Base-by-base conservation (phyloP, 1,140 invertebrate species). In the Whitmania pigra region DNA sequence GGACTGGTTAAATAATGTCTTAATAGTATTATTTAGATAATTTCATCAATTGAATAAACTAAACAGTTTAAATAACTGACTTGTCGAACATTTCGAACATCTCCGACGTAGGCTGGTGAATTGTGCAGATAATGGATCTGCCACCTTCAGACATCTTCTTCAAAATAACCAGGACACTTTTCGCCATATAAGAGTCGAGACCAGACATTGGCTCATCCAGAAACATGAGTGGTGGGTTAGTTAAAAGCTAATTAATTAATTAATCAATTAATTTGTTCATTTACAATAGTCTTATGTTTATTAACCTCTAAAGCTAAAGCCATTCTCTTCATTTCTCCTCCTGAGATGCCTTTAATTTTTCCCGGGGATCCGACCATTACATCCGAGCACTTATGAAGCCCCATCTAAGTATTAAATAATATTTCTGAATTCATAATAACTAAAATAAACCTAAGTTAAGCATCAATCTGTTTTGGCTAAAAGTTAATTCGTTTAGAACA, bases 181-280 rank as follows among this genome's bases (percentile, higher is more conserved):
- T 87, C 0, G 94, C 94, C 78, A 93, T 94, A 77, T 88, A 93
- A 0, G 93, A 91, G 80, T 98, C 94, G 60, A 97, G 81, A 86
- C 95, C 86, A 43, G 84, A 95, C 0, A 94, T 98, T 2, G 94
- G 94, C 79, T 98, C 95, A 80, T 99, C 95, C 81, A 94, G 97
- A 79, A 98, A 93, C 86, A 98, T 87, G 53, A 99, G 82, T 0
- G 92, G 89, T 2, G 94, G 94, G 84, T 97, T 89, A 0, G 93
- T 97, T 27, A 97, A 83, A 25, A 97, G 83, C 67, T 68, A 9
- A 17, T 49, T 49, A 11, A 49, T 49, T 36, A 5, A 17, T 5
- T 15, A 49, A 11, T 11, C 13, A 49, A 49, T 49, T 15, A 49
- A 49, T 49, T 49, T 49, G 9, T 17, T 49, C 13, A 17, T 49